phyloP scores from a whole-genome alignment of 2,113 vertebrate genomes.

The Willisornis vidua region DNA sequence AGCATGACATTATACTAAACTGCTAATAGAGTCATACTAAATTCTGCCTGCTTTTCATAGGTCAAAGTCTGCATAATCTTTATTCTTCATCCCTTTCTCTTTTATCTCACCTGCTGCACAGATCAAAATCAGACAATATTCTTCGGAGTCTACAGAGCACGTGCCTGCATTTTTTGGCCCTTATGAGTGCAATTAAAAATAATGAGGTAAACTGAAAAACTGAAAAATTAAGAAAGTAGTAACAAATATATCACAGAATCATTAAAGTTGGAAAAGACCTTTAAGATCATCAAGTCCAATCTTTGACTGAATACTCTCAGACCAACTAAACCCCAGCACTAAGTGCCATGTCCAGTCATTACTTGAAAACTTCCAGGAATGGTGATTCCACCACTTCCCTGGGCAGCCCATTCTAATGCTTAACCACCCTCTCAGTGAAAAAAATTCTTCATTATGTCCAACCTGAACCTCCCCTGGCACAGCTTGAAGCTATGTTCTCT shows the following conservation, averaged over 20 bases:
- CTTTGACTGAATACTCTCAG: background rate
- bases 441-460: background rate
- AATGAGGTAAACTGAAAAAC: background rate
- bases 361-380: background rate
- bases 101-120: background rate
- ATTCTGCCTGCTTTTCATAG: background rate
- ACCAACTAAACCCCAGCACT: background rate
- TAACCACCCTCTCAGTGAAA: background rate
- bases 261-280: background rate
- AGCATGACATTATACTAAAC: background rate
- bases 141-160: background rate
- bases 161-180: background rate
- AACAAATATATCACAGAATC: background rate
- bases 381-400: background rate
- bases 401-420: background rate
- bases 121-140: background rate
- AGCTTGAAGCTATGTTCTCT: background rate
- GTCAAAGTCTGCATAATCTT: background rate
- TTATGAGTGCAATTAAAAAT: background rate
- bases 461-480: background rate
- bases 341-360: background rate
- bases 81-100: background rate
- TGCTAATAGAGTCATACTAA: background rate
- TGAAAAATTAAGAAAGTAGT: background rate
- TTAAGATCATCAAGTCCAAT: background rate